Conservation (phyloP, 2,888 invertebrate species). For the Sarcophaga subvicina region DNA sequence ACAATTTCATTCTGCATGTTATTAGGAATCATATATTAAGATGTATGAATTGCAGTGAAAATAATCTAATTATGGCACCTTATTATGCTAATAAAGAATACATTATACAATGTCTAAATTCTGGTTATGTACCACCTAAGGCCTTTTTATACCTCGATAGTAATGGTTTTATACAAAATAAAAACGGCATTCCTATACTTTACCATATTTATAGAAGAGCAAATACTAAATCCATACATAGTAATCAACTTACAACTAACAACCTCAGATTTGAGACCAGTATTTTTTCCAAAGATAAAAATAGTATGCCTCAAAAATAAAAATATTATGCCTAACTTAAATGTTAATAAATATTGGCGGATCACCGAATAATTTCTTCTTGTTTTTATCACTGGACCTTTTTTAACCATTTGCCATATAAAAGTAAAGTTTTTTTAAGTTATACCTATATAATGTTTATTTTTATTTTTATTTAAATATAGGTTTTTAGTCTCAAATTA, state of each 20-base stretch:
- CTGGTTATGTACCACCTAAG: conserved; percentile 19
- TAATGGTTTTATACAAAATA: conserved; percentile 19
- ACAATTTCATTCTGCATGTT: no score
- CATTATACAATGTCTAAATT: not conserved
- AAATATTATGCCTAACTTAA: conserved; percentile 1
- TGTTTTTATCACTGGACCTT: not conserved
- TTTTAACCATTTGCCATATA: not conserved
- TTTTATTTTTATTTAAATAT: no score
- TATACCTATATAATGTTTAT: no score
- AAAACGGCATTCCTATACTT: conserved; percentile 7
- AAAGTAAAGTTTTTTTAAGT: not conserved
- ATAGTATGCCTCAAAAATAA: not conserved
- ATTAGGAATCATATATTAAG: no score
- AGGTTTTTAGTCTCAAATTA: no score
- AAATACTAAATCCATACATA: conserved; percentile 1
- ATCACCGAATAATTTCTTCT: not conserved
- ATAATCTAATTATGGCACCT: no score
- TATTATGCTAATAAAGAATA: not conserved
- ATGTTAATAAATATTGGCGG: not conserved
- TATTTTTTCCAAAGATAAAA: not conserved
- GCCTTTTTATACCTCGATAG: not conserved
- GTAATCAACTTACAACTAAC: not conserved
- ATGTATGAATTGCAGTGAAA: no score
- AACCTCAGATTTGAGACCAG: conserved; percentile 4
- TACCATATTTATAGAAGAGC: not conserved